These are phyloP conservation scores for Gobionotothen gibberifrons DNA, from an alignment of 2,797 vertebrate genomes.

Conservation along the genomic window DNA sequence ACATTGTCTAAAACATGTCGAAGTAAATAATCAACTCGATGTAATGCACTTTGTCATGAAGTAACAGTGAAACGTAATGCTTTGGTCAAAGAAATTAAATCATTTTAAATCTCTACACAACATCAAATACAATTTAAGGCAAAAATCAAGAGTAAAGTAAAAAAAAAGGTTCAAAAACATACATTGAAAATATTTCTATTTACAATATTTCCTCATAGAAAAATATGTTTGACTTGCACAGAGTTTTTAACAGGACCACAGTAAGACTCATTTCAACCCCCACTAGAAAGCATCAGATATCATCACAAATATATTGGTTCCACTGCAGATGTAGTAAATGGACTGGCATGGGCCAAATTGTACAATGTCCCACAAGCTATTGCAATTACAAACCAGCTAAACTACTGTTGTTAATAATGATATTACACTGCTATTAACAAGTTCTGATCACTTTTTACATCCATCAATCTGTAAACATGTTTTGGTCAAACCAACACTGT, in stretches of 20 bases:
- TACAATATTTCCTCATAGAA: constrained; percentile 81
- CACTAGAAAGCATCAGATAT: constrained; percentile 61
- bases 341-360: constrained; percentile 23
- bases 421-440: constrained; percentile 29
- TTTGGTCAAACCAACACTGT: constrained; percentile 45
- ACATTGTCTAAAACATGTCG: constrained; percentile 46
- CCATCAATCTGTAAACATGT: constrained; percentile 67
- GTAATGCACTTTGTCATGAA: constrained; percentile 78
- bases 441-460: constrained; percentile 20
- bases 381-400: constrained; percentile 42
- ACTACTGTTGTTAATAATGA: constrained; percentile 34
- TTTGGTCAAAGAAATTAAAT: constrained; percentile 85
- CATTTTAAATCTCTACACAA: constrained; percentile 61
- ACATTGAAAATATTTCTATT: constrained; percentile 80
- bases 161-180: constrained; percentile 70
- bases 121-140: constrained; percentile 80
- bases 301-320: constrained; percentile 56
- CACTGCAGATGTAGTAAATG: constrained; percentile 45
- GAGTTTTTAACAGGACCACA: constrained; percentile 62
- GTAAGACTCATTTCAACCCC: constrained; percentile 50
- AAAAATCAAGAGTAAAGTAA: constrained; percentile 73
- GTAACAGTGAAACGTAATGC: constrained; percentile 74
- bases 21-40: constrained; percentile 65
- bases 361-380: constrained; percentile 53
- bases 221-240: constrained; percentile 80